Percentiles rank a stretch among this genome's conserved stretches.
Evolutionary conservation across 2,113 vertebrate genomes (phyloP).

Genomic region (Lepidothrix coronata): DNA sequence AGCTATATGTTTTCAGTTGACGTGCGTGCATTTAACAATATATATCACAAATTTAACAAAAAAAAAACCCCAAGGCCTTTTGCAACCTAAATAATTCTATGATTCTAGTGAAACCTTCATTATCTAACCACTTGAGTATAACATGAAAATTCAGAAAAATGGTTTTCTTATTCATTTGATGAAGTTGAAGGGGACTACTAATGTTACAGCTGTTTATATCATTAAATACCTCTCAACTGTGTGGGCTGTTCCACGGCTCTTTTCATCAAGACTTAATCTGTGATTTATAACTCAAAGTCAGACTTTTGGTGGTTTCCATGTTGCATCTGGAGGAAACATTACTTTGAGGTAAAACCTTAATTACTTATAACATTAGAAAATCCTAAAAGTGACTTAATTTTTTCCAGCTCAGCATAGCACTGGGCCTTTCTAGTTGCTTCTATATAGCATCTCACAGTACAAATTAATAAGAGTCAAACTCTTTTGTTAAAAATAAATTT

Average conservation of each 20-base stretch:
- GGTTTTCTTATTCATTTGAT: not conserved
- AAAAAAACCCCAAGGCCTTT: not conserved
- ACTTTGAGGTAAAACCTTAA: constrained; percentile 1
- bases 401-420: not conserved
- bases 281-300: constrained; percentile 8
- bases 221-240: not conserved
- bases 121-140: not conserved
- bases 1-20: not conserved
- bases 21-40: not conserved
- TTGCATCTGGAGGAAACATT: not conserved
- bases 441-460: not conserved
- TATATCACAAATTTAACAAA: not conserved
- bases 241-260: not conserved
- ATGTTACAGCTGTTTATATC: not conserved
- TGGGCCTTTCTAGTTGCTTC: not conserved
- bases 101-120: not conserved
- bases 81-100: not conserved
- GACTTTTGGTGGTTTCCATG: not conserved
- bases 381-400: not conserved
- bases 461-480: not conserved
- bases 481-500: not conserved
- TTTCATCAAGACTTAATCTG: constrained; percentile 18
- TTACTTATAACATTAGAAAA: not conserved
- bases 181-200: not conserved
- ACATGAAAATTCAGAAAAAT: not conserved